These are phyloP conservation scores for Coleophora deauratella DNA, from an alignment of 2,888 invertebrate genomes.

Conservation along the genomic window DNA sequence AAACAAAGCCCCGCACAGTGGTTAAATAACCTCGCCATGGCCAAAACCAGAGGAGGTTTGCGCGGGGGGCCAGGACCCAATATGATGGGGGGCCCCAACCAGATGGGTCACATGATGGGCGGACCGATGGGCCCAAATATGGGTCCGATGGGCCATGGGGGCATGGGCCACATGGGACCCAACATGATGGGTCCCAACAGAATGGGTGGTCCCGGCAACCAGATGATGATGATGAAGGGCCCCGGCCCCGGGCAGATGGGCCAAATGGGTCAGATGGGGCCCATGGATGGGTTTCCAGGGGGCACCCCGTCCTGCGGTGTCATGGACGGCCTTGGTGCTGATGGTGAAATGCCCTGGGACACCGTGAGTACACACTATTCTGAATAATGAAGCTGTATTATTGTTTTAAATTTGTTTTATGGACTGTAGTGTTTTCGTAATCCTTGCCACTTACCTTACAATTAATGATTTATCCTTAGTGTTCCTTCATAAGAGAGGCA, in stretches of 20 bases:
- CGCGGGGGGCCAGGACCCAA: constrained; percentile 67
- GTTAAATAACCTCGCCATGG: constrained; percentile 84
- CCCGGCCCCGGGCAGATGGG: constrained; percentile 58
- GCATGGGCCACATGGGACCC: constrained; percentile 67
- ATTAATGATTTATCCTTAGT: constrained; percentile 1
- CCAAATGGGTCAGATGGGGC: constrained; percentile 63
- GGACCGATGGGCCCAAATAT: constrained; percentile 66
- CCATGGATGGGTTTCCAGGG: constrained; percentile 73
- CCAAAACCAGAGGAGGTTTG: constrained; percentile 80
- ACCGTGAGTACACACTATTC: constrained; percentile 51
- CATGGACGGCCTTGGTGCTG: constrained; percentile 75
- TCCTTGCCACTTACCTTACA: no score
- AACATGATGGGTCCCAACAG: constrained; percentile 67
- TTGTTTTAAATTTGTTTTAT: neutral
- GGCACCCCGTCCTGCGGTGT: constrained; percentile 74
- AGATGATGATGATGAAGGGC: constrained; percentile 72
- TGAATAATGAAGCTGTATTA: neutral
- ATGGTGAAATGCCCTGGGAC: constrained; percentile 75
- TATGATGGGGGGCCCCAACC: constrained; percentile 69
- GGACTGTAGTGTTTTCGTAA: neutral
- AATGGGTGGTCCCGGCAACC: constrained; percentile 59
- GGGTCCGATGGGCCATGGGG: constrained; percentile 61
- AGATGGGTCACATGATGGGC: constrained; percentile 69
- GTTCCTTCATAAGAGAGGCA: no score
- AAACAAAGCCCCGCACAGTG: constrained; percentile 88